Base-by-base conservation (phyloP, 2,888 invertebrate genomes). In the Mechanitis mazaeus region DNA sequence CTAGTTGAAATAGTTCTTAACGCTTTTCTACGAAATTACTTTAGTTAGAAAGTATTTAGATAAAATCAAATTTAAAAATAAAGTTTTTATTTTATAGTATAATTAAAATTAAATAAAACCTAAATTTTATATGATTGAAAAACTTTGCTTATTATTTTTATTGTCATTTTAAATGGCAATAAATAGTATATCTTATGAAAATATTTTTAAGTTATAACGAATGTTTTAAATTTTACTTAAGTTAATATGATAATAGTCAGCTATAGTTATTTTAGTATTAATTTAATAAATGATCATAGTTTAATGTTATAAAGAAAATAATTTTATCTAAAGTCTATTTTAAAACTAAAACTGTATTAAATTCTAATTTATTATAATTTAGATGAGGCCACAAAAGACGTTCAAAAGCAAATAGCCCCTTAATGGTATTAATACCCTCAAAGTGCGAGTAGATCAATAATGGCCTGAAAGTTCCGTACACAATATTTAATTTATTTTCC, bases 351-450 rank as follows among this genome's bases (percentile, higher is more conserved):
- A 20, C 20, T 20, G 20, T 20, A 50, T 50, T 50, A 50, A 2
- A 28, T 50, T 50, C 50, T 50, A 50, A 50, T 50, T 50, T 50
- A 31, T 50, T 31, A 31, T 50, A 50, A 50, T 50, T 50, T 31
- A 7, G 2, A 31, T 9, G 6, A 50, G 31, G 31, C 50, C 50
- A n/a, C 50, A 31, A 50, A 50, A n/a, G 50, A 11, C 50, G 31
- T 50, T 50, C 50, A 31, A 28, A 50, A 28, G 50, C 31, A 50
- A 50, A 50, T n/a, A 50, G 50, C 31, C 50, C 31, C 31, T 50
- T 31, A 31, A 31, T 50, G 50, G 6, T 50, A 50, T 31, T 50
- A 50, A 50, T 31, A 50, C 9, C 31, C 6, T 31, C 28, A 7
- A 50, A 31, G 50, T 31, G 31, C 50, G 9, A 42, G 42, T 50